Conservation (phyloP, 2,888 invertebrate genomes). For the Allolobophora icterica region DNA sequence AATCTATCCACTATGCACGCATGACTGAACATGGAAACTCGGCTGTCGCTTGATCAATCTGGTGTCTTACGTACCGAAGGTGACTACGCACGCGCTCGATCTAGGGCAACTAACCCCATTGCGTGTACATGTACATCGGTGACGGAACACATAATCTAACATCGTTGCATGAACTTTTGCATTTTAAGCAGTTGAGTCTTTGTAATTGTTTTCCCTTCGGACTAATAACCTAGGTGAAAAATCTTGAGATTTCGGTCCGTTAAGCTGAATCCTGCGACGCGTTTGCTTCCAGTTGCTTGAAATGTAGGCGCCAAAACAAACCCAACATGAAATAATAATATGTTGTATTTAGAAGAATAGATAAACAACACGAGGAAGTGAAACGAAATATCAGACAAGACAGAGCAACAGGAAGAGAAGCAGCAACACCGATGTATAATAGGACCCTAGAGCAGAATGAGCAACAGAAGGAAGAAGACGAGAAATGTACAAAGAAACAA, state of each 20-base stretch:
- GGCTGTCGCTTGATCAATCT: not conserved
- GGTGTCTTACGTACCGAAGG: not conserved
- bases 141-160: not conserved
- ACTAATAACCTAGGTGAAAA: not conserved
- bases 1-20: not conserved
- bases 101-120: too few relatives aligned
- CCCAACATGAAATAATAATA: not conserved
- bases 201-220: not conserved
- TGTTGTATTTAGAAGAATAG: not conserved
- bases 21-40: not conserved
- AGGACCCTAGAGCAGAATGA: too few relatives aligned
- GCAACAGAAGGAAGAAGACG: not conserved
- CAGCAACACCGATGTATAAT: too few relatives aligned
- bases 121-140: not conserved
- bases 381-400: not conserved
- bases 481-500: not conserved
- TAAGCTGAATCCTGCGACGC: not conserved
- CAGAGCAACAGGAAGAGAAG: not conserved
- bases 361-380: not conserved
- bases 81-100: not conserved
- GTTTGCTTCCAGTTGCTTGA: not conserved
- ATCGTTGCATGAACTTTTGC: too few relatives aligned
- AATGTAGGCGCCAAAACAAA: not conserved
- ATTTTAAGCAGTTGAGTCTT: not conserved
- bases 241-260: not conserved